Evolutionary conservation across 2,797 vertebrate species (phyloP).

Genomic region (Darevskia mixta): DNA sequence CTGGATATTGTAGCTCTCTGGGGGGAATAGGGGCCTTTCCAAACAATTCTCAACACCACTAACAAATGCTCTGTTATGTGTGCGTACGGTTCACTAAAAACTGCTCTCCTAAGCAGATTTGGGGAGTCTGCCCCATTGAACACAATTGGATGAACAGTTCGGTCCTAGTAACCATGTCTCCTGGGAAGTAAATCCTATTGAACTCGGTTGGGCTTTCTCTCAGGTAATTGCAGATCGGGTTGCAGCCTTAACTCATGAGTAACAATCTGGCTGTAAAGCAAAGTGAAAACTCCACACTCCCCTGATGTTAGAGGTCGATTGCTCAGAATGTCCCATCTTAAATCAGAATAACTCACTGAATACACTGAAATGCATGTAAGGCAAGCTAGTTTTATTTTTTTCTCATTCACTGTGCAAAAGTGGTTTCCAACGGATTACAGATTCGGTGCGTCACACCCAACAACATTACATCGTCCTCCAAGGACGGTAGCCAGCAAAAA

Average conservation of each 20-base stretch:
- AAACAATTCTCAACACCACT: too few species aligned
- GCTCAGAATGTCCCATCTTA: too few species aligned
- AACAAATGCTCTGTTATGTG: not conserved
- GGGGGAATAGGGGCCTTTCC: too few species aligned
- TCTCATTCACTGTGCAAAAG: slow-evolving; percentile 31
- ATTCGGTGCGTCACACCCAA: slow-evolving; percentile 29
- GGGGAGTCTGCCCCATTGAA: not conserved
- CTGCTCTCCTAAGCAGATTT: not conserved
- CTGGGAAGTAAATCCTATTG: not conserved
- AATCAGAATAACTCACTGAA: not conserved
- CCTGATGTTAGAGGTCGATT: not conserved
- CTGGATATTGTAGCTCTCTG: too few species aligned
- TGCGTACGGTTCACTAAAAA: not conserved
- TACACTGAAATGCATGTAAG: not conserved
- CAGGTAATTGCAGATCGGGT: not conserved
- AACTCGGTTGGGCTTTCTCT: not conserved
- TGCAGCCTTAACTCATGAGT: not conserved
- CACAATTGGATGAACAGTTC: not conserved
- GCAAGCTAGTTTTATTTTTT: not conserved
- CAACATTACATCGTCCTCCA: slow-evolving; percentile 55
- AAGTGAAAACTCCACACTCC: too few species aligned
- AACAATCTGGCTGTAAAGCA: not conserved
- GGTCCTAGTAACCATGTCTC: too few species aligned
- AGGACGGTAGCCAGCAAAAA: slow-evolving; percentile 52
- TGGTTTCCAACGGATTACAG: slow-evolving; percentile 54